These are phyloP conservation scores for Trichogramma pretiosum DNA, from an alignment of 1,140 invertebrate species.

Conservation along the genomic window DNA sequence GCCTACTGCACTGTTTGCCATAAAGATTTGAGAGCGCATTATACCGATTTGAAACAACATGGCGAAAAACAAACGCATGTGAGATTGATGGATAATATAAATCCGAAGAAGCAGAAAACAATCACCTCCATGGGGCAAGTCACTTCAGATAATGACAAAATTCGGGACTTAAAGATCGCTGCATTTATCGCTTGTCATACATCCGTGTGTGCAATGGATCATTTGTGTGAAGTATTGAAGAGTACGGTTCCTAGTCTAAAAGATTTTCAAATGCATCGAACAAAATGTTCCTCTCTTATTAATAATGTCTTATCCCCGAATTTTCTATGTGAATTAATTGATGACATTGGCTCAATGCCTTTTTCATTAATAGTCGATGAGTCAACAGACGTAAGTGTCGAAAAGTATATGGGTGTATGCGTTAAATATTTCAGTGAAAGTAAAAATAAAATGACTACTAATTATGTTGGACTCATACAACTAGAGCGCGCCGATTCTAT, in stretches of 20 bases:
- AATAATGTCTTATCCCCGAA: background rate
- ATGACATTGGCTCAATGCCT: slow-evolving; percentile 14
- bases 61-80: slow-evolving; percentile 5
- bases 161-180: background rate
- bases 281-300: background rate
- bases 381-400: background rate
- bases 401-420: background rate
- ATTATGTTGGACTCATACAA: background rate
- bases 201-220: background rate
- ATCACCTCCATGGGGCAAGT: background rate
- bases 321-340: background rate
- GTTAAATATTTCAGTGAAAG: background rate
- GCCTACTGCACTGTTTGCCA: slow-evolving; percentile 22
- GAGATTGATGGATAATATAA: background rate
- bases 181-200: background rate
- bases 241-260: background rate
- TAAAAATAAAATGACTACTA: background rate
- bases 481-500: background rate
- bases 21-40: slow-evolving; percentile 14
- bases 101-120: background rate
- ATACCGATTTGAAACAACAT: slow-evolving; percentile 19
- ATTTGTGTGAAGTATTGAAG: background rate
- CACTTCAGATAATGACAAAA: slow-evolving; percentile 1
- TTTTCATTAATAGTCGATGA: slow-evolving; percentile 2
- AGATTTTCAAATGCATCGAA: background rate